Base-by-base conservation (phyloP, 2,888 invertebrate species). In the Phania funesta region DNA sequence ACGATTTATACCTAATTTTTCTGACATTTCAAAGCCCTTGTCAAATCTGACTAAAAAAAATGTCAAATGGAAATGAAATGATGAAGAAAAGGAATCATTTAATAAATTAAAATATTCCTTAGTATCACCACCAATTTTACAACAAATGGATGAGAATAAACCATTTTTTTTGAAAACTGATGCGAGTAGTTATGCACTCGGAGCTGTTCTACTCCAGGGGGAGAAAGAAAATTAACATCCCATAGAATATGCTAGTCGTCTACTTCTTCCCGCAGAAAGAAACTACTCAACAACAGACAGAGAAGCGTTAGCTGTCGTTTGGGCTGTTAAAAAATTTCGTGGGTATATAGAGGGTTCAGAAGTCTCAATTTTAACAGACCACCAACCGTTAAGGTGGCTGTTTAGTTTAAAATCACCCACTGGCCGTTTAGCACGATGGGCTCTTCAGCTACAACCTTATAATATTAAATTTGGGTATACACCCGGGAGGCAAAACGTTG, bases 251-350 rank as follows among this genome's bases (percentile, higher is more conserved):
- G 86, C 86, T 0, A 86, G 85, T 54, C 60, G 87, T 8, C 60
- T 87, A 1, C 24, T 87, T 18, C 83, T 76, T 1, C 7, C 79
- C 2, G 86, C 88, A 1, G 91, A 92, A 83, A 73, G 77, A 3
- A 90, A 90, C 22, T 91, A 91, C 46, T 84, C 88, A 0, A 89
- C 90, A 0, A 90, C 90, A 0, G 91, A 92, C 78, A 84, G 89
- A 18, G 92, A 92, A 84, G 87, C 86, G 0, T 71, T 90, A 1
- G 75, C 75, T 5, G 22, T 75, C 0, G 85, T 91, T 1, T 91
- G 87, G 86, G 89, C 89, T 1, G 80, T 90, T 0, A 64, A 86
- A 13, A 90, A 89, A 70, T 91, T 90, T 81, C 68, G 90, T 48
- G 87, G 87, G 0, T 92, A 89, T 77, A 70, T 92, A 0, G 89